These are phyloP conservation scores for Ganaspis brasiliensis DNA, from an alignment of 2,888 invertebrate species.

Conservation along the genomic window DNA sequence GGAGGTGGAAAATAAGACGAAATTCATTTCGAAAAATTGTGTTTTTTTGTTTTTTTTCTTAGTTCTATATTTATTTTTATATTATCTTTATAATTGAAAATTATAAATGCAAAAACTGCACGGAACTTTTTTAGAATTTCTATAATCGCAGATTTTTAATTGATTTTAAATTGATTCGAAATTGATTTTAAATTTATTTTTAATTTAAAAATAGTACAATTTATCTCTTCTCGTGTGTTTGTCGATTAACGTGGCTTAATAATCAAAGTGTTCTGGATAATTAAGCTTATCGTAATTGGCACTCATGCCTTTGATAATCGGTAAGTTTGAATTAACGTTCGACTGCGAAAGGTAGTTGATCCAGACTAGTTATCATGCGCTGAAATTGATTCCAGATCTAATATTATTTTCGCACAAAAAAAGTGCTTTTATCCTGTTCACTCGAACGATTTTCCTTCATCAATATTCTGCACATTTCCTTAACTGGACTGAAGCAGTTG, in stretches of 20 bases:
- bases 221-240: neutral
- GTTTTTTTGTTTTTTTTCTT: too few relatives aligned
- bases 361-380: neutral
- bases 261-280: constrained; percentile 24
- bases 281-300: constrained; percentile 36
- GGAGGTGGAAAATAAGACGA: neutral
- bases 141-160: neutral
- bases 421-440: neutral
- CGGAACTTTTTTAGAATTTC: too few relatives aligned
- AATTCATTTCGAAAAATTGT: neutral
- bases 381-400: constrained; percentile 9
- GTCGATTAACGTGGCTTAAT: constrained; percentile 21
- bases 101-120: neutral
- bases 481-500: constrained; percentile 1
- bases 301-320: constrained; percentile 26
- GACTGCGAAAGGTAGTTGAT: constrained; percentile 20
- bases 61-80: too few relatives aligned
- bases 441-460: neutral
- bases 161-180: neutral
- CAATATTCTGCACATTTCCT: neutral
- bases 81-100: too few relatives aligned
- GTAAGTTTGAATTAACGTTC: constrained; percentile 26
- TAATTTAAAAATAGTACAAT: neutral
- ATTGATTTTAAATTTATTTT: neutral
- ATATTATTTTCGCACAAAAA: neutral